These are phyloP conservation scores for Cancer borealis DNA, from an alignment of 2,888 invertebrate genomes.

Conservation along the genomic window DNA sequence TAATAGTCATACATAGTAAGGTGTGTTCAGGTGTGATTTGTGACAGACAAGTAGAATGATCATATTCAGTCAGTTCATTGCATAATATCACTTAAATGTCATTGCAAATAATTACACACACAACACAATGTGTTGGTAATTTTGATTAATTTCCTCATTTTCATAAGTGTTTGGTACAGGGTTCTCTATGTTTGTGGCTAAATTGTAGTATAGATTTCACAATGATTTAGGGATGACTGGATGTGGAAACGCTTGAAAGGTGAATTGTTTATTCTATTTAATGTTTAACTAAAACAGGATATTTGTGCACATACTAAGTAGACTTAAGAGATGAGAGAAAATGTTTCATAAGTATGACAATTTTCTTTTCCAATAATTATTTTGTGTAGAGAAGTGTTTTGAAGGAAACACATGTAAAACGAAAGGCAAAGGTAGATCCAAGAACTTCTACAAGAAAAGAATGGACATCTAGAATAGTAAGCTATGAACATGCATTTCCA, in stretches of 20 bases:
- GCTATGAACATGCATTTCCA: background rate
- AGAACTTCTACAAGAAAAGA: background rate
- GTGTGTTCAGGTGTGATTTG: background rate
- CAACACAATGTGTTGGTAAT: background rate
- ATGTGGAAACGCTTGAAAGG: background rate
- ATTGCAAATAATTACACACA: background rate
- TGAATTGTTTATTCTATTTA: background rate
- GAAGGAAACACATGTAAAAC: background rate
- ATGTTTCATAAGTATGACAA: background rate
- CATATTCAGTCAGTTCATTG: background rate
- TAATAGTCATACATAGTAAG: background rate
- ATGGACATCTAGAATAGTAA: too few species aligned
- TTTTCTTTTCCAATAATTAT: background rate
- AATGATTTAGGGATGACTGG: background rate
- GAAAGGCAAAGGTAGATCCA: background rate
- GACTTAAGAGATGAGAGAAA: background rate
- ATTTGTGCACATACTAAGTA: background rate
- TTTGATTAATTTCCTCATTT: background rate
- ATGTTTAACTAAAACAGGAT: background rate
- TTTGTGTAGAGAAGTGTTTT: background rate
- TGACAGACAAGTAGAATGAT: background rate
- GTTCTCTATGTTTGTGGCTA: background rate
- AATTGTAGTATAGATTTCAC: background rate
- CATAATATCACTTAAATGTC: background rate
- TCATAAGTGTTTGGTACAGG: background rate